A percentile compares a stretch with the other conserved stretches of the same genome.
Conservation (phyloP, 1,140 invertebrate genomes). For the Calephelis nemesis region DNA sequence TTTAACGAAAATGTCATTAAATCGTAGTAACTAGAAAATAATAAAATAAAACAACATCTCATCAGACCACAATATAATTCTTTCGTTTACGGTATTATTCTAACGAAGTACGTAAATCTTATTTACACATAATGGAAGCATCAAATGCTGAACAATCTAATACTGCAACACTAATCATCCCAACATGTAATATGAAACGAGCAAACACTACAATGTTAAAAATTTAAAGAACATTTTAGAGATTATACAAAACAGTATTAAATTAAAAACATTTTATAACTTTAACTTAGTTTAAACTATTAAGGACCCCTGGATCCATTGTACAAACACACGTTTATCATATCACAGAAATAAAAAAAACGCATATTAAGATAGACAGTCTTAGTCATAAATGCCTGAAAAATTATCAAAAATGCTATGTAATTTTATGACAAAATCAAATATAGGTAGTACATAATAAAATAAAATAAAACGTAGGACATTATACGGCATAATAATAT, state of each 20-base stretch:
- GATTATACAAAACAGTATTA: constrained; percentile 18
- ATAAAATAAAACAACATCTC: constrained; percentile 52
- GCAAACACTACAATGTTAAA: constrained; percentile 15
- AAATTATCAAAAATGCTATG: constrained; percentile 7
- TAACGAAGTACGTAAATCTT: constrained; percentile 72
- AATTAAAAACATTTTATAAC: constrained; percentile 15
- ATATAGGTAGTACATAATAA: background rate
- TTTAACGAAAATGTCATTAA: too few relatives aligned
- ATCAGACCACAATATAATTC: constrained; percentile 73
- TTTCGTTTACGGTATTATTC: constrained; percentile 63
- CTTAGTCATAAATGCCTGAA: constrained; percentile 21
- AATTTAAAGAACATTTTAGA: constrained; percentile 20
- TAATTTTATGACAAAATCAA: background rate
- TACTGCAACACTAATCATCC: constrained; percentile 60
- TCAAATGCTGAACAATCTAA: constrained; percentile 66
- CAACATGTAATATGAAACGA: constrained; percentile 27
- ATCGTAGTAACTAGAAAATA: background rate
- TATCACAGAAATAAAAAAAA: constrained; percentile 46
- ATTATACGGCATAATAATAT: too few relatives aligned
- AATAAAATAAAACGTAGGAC: background rate
- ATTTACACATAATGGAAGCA: constrained; percentile 72
- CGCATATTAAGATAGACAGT: constrained; percentile 20
- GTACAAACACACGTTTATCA: constrained; percentile 26
- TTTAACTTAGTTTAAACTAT: constrained; percentile 10
- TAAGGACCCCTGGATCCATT: background rate